Base-by-base conservation (phyloP, 2,797 vertebrate genomes). In the Sebastes goodei region DNA sequence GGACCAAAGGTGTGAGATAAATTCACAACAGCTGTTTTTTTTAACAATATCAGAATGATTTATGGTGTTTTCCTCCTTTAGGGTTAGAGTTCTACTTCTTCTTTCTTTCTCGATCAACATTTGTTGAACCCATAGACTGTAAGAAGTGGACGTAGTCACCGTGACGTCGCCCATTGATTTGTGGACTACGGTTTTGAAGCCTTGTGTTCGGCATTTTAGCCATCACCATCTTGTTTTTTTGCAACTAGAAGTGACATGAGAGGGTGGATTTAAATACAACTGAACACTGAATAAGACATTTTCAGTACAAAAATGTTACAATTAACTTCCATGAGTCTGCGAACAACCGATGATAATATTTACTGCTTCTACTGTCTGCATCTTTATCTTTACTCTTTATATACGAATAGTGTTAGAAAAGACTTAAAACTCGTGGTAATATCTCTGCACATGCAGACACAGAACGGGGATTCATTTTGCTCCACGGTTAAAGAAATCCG, bases 401-500 rank as follows among this genome's bases (percentile, higher is more conserved):
- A 53, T 53, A 53, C 0, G 49, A 53, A 53, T 52, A 52, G 49
- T 0, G 49, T 53, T 53, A n/a, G 49, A 21, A 53, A 21, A 10
- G 8, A 53, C 20, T 53, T 53, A 21, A 53, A 53, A 21, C 20
- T 53, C 6, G 20, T 53, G 49, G 49, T n/a, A 53, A 53, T 11
- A 15, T 12, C 27, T 60, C 8, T 29, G 57, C 29, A 30, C 9
- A 9, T 42, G 62, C 35, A 46, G 63, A 70, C 81, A 63, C 80
- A 38, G 27, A 10, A 66, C 6, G 20, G 49, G 84, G 76, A 79
- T 83, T 71, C 25, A 69, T 87, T 85, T 57, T 46, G 21, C 53
- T 72, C 7, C 17, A n/a, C 20, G 10, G 15, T 53, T 53, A 53
- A 53, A 53, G 20, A 53, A 20, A 53, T 46, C 10, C 68, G 65